Evolutionary conservation across 2,797 vertebrate genomes (phyloP), one percentile per base, ranked within the genome.

Genomic region (Enteromius afrohamiltoni): DNA sequence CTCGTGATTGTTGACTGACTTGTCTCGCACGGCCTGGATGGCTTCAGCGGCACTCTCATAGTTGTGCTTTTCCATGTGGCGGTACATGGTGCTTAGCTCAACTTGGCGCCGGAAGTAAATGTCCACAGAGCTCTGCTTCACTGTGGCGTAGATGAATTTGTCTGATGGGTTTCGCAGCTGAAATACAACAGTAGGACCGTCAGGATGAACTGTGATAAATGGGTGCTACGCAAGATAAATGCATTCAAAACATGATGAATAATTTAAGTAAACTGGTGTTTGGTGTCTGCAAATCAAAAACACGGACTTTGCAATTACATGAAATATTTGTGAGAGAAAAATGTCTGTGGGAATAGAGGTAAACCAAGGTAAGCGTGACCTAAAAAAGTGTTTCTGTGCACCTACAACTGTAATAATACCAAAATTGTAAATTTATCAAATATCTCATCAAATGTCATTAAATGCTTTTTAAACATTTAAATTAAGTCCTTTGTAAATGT

Each of bases 51-150:
- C 98, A 0, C 97, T 96, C 94, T 99, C 98, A 0, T 99, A 99
- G 94, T 99, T 99, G 95, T 99, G 98, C 86, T 99, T 99, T 94
- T 99, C 98, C 98, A 99, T 99, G 92, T 99, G 98, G 79, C 98
- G 94, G 94, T 99, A 99, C 98, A 99, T 99, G 91, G 98, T 99
- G 94, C 98, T 99, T 83, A 99, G 95, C 94, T 99, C 98, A 95
- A 99, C 98, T 93, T 99, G 98, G 88, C 98, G 94, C 91, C 98
- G 96, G 93, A 99, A 99, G 93, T 99, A 99, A 93, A 99, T 99
- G 91, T 99, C 98, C 95, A 99, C 98, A 0, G 98, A 99, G 88
- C 98, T 99, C 93, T 99, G 98, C 92, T 99, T 99, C 91, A 99
- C 98, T 0, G 98, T 99, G 86, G 98, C 98, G 0, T 99, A 99